These are phyloP conservation scores for Campoletis raptor DNA, from an alignment of 2,888 invertebrate species.

Conservation along the genomic window DNA sequence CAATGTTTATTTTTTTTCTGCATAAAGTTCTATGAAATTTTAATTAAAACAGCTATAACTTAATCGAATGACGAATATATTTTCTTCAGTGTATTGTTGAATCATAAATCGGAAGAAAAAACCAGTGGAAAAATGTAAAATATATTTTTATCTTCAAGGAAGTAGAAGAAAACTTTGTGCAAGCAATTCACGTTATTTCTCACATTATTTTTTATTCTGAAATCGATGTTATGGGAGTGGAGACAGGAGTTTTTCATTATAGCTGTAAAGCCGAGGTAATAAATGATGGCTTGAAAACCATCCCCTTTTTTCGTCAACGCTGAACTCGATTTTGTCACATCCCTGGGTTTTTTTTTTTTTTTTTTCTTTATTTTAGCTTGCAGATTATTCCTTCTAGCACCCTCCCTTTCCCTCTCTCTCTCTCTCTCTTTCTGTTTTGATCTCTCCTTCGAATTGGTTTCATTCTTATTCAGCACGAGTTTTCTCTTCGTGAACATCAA, in stretches of 20 bases:
- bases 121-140: background rate
- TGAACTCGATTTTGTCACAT: slow-evolving; percentile 25
- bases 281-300: slow-evolving; percentile 3
- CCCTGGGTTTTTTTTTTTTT: background rate
- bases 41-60: background rate
- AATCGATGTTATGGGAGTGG: slow-evolving; percentile 1
- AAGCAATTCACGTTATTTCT: background rate
- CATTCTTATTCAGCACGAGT: slow-evolving; percentile 45
- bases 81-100: background rate
- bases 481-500: slow-evolving; percentile 25
- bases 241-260: slow-evolving; percentile 7
- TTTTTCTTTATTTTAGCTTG: slow-evolving; percentile 15
- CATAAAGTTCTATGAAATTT: background rate
- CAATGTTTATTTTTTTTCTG: background rate
- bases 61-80: background rate
- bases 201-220: background rate
- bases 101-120: background rate
- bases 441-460: slow-evolving; percentile 15
- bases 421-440: slow-evolving; percentile 1
- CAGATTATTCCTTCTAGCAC: slow-evolving; percentile 24
- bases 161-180: background rate
- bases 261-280: slow-evolving; percentile 9
- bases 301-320: background rate
- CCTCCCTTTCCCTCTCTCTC: slow-evolving; percentile 33
- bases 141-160: background rate